A percentile compares a stretch with the other conserved stretches of the same genome.
phyloP scores from a whole-genome alignment of 2,113 vertebrate genomes.

The Hypocryptadius cinnamomeus region DNA sequence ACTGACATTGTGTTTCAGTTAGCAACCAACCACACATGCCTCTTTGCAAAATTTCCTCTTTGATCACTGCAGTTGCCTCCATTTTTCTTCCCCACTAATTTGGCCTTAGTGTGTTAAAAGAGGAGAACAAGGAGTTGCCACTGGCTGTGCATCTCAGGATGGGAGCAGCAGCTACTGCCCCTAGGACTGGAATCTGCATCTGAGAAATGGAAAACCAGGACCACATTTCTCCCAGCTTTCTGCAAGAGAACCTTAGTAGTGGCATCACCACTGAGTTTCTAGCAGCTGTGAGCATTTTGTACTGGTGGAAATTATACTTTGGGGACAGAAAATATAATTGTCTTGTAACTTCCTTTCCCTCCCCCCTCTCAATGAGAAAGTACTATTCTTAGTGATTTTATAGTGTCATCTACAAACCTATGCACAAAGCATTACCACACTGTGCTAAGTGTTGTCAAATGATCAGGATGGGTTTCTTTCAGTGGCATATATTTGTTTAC shows the following conservation, averaged over 20 bases:
- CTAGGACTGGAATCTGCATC: rapidly evolving
- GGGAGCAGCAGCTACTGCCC: background rate
- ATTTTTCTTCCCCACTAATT: background rate
- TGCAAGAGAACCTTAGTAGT: background rate
- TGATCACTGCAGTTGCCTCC: background rate
- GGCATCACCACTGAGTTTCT: background rate
- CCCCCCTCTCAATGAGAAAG: background rate
- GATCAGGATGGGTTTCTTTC: background rate
- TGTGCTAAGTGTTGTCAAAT: background rate
- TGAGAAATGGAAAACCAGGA: background rate
- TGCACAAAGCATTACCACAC: background rate
- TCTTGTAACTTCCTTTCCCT: background rate
- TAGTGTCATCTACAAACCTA: background rate
- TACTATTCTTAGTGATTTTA: background rate
- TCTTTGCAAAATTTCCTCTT: background rate
- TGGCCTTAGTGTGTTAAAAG: background rate
- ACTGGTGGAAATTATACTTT: background rate
- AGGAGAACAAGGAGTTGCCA: background rate
- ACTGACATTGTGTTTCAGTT: constrained; percentile 22
- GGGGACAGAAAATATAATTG: background rate
- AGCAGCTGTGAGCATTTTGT: background rate
- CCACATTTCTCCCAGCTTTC: background rate
- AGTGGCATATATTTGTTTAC: background rate
- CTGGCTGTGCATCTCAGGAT: background rate
- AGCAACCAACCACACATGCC: background rate